Evolutionary conservation across 2,888 invertebrate species (phyloP).

Genomic region (Ophraella communa): DNA sequence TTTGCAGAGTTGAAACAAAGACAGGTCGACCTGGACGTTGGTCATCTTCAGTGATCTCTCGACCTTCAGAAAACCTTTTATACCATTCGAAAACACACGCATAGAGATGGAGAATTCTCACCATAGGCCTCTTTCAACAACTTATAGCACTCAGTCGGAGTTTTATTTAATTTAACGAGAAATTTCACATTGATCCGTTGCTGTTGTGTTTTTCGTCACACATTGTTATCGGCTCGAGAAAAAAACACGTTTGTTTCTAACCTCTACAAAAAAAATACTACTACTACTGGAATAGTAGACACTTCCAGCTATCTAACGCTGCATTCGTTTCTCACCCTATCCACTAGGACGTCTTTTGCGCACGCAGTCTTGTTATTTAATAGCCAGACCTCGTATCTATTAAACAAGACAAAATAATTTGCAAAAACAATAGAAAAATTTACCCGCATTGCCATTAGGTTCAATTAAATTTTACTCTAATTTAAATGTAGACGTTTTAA

Average conservation of each 20-base stretch:
- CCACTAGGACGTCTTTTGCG: neutral
- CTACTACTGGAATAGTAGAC: neutral
- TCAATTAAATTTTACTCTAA: no score
- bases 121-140: neutral
- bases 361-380: neutral
- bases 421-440: no score
- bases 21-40: no score
- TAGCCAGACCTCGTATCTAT: neutral
- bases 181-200: neutral
- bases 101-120: no score
- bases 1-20: no score
- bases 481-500: no score
- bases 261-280: conserved; percentile 4
- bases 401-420: no score
- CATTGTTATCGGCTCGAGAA: neutral
- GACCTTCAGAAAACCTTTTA: no score
- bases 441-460: no score
- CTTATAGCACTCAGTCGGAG: neutral
- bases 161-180: conserved; percentile 9
- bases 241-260: conserved; percentile 1
- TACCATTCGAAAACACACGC: no score
- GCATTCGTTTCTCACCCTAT: neutral
- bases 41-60: no score
- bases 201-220: neutral
- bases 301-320: neutral